A percentile compares a stretch with the other conserved stretches of the same genome.
These are phyloP conservation scores for Eubasilissa regina DNA, from an alignment of 1,140 invertebrate species.

Conservation along the genomic window DNA sequence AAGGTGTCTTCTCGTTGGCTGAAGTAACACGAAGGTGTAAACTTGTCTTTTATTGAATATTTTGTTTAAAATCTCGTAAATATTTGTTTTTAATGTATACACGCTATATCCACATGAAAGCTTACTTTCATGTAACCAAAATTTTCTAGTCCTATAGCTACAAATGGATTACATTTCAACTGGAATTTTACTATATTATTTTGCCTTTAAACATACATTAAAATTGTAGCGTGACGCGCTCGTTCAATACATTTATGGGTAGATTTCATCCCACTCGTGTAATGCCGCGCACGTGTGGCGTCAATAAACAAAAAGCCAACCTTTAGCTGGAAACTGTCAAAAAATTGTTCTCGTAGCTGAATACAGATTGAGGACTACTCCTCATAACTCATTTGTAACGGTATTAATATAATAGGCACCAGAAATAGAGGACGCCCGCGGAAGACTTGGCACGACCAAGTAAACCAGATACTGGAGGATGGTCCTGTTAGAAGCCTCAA, in stretches of 20 bases:
- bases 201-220: background rate
- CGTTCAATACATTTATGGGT: background rate
- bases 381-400: too few species aligned
- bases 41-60: slow-evolving; percentile 45
- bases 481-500: too few species aligned
- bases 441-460: too few species aligned
- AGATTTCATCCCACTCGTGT: background rate
- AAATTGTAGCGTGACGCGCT: background rate
- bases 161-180: background rate
- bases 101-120: slow-evolving; percentile 7
- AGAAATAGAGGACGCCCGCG: too few species aligned
- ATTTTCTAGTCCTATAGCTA: background rate
- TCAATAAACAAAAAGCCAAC: background rate
- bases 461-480: too few species aligned
- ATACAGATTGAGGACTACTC: background rate
- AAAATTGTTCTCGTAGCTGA: background rate
- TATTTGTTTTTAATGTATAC: slow-evolving; percentile 40
- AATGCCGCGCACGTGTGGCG: background rate
- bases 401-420: background rate
- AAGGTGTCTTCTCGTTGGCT: slow-evolving; percentile 28
- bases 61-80: slow-evolving; percentile 50
- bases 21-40: slow-evolving; percentile 31
- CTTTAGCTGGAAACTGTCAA: background rate
- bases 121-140: background rate
- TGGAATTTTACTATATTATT: too few species aligned